These are phyloP conservation scores for Nebria ingens DNA, from an alignment of 1,140 invertebrate genomes.

Conservation along the genomic window DNA sequence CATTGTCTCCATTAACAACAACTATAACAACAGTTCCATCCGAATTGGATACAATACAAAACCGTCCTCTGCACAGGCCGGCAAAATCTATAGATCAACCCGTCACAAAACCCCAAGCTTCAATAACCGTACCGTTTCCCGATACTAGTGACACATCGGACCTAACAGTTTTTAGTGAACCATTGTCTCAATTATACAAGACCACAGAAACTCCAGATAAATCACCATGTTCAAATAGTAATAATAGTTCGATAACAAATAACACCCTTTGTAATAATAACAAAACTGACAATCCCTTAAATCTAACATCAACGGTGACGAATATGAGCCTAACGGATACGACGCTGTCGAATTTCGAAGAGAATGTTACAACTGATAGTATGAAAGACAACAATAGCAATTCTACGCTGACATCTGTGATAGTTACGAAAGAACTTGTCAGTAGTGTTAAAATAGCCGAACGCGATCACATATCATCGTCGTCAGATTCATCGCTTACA, in stretches of 20 bases:
- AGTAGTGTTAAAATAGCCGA: slow-evolving; percentile 12
- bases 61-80: not conserved
- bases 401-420: not conserved
- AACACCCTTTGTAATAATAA: not conserved
- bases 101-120: not conserved
- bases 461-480: too few species aligned
- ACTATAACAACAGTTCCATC: not conserved
- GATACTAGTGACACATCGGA: slow-evolving; percentile 5
- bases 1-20: not conserved
- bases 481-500: slow-evolving; percentile 40
- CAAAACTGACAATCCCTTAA: not conserved
- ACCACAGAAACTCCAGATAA: not conserved
- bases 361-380: slow-evolving; percentile 26
- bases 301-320: not conserved
- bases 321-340: not conserved
- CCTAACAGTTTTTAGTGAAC: slow-evolving; percentile 27
- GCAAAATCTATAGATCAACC: not conserved
- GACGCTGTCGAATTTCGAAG: not conserved
- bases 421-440: slow-evolving; percentile 4
- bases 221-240: not conserved
- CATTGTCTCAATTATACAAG: slow-evolving; percentile 15
- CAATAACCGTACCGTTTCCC: not conserved
- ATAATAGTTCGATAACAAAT: not conserved
- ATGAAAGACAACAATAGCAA: slow-evolving; percentile 28
- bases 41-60: not conserved